Base-by-base conservation (phyloP, 2,797 vertebrate genomes). In the Hyperoplus immaculatus region DNA sequence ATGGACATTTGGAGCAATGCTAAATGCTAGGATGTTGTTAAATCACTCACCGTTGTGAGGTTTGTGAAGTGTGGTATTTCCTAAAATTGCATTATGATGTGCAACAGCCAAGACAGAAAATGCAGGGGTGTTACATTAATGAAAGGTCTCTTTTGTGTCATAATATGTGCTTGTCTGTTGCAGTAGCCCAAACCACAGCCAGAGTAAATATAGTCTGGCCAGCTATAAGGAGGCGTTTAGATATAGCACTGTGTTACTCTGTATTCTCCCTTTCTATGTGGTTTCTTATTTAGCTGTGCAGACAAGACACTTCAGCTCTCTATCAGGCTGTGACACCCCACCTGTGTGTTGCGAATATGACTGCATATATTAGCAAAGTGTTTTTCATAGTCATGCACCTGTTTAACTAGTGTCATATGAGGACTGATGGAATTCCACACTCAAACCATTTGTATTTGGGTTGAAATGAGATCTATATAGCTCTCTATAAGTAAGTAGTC, bases 221-320 rank as follows among this genome's bases (percentile, higher is more conserved):
- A 49, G 58, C 21, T 42, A 6, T 61, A 36, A 55, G 6, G 6
- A 49, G 38, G 36, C 10, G 50, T 77, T 72, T 75, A 72, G 74
- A 80, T 57, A 57, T 21, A 76, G 11, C 15, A 6, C 18, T 47
- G 38, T 2, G 8, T 49, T 21, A 2, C 49, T 56, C 45, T 55
- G 4, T 59, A 46, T 45, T 73, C 42, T 69, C 46, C 54, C 6
- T 47, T 8, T 39, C 16, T 15, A 4, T 12, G 4, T 15, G 42
- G 39, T 47, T 51, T 72, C 68, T 55, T 55, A 21, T 80, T 85
- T 46, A 67, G 69, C 3, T 59, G 1, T 51, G 41, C 43, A 46
- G 61, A 76, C 81, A 78, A n/a, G 39, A 82, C 51, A 15, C 47
- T n/a, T 8, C 16, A 74, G 81, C 69, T 69, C 41, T 69, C 81